Evolutionary conservation across 2,888 invertebrate genomes (phyloP).

Genomic region (Drosophila hamatofila): DNA sequence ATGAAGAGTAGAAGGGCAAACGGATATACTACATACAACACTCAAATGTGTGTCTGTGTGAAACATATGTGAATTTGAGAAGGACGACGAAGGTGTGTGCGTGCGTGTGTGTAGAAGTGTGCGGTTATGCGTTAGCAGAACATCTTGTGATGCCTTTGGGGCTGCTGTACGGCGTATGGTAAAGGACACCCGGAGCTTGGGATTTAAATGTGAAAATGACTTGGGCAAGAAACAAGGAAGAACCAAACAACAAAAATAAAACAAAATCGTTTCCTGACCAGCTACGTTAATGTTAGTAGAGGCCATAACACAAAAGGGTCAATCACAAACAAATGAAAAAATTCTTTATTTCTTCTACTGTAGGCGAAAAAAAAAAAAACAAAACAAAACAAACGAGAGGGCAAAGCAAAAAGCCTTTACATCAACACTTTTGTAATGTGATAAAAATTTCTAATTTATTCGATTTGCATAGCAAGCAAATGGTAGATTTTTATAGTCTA

Average conservation of each 20-base stretch:
- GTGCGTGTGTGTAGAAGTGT: not conserved
- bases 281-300: conserved; percentile 33
- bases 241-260: not conserved
- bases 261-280: conserved; percentile 12
- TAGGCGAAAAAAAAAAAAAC: conserved; percentile 1
- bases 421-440: conserved; percentile 31
- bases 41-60: conserved; percentile 33
- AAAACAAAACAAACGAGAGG: no score
- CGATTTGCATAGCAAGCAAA: conserved; percentile 15
- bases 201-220: conserved; percentile 41
- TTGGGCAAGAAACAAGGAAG: conserved; percentile 1
- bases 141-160: conserved; percentile 26
- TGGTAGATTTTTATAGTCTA: conserved; percentile 3
- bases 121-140: conserved; percentile 14
- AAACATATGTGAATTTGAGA: conserved; percentile 47
- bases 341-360: conserved; percentile 24
- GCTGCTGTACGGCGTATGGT: not conserved
- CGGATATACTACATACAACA: conserved; percentile 33
- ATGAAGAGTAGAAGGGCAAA: conserved; percentile 28
- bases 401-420: conserved; percentile 1
- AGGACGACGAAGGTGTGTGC: conserved; percentile 4
- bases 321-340: conserved; percentile 44
- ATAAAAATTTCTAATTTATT: conserved; percentile 33
- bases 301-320: conserved; percentile 45
- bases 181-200: conserved; percentile 10